phyloP scores from a whole-genome alignment of 2,888 invertebrate genomes.

The Auanema sp. region DNA sequence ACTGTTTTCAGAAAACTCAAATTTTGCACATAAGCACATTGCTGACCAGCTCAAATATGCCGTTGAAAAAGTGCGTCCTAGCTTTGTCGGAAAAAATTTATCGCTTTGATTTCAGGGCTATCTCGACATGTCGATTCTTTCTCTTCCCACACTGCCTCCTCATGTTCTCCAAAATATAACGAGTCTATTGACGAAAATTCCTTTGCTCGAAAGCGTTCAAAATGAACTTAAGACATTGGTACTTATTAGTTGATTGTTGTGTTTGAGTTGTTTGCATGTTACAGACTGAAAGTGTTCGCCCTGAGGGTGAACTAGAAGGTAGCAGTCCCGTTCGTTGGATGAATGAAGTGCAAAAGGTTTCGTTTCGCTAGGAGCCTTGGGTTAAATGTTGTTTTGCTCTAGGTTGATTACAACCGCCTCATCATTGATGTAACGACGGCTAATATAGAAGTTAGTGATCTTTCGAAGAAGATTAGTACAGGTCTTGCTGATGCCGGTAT shows the following conservation, averaged over 20 bases:
- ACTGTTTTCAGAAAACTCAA: constrained; percentile 4
- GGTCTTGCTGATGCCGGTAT: constrained; percentile 38
- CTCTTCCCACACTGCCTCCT: constrained; percentile 31
- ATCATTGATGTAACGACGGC: constrained; percentile 50
- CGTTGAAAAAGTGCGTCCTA: constrained; percentile 37
- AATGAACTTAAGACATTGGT: constrained; percentile 33
- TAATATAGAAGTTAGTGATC: constrained; percentile 44
- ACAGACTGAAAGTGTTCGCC: constrained; percentile 31
- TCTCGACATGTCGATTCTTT: constrained; percentile 34
- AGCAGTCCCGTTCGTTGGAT: constrained; percentile 39
- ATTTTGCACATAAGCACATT: constrained; percentile 26
- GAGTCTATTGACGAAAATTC: constrained; percentile 33
- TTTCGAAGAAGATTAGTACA: constrained; percentile 46
- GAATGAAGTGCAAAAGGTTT: constrained; percentile 48
- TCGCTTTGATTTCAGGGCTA: constrained; percentile 20
- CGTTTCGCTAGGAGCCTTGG: background rate
- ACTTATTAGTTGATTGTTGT: background rate
- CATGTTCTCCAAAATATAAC: constrained; percentile 31
- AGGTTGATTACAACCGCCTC: constrained; percentile 47
- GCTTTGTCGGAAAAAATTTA: background rate
- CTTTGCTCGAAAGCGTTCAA: constrained; percentile 38
- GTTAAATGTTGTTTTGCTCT: constrained; percentile 15
- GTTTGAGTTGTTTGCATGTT: constrained; percentile 3
- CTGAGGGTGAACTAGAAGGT: constrained; percentile 27
- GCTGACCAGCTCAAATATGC: constrained; percentile 44